Base-by-base conservation (phyloP, 92 coral and sea anemone species). In the Phymanthus crucifer region DNA sequence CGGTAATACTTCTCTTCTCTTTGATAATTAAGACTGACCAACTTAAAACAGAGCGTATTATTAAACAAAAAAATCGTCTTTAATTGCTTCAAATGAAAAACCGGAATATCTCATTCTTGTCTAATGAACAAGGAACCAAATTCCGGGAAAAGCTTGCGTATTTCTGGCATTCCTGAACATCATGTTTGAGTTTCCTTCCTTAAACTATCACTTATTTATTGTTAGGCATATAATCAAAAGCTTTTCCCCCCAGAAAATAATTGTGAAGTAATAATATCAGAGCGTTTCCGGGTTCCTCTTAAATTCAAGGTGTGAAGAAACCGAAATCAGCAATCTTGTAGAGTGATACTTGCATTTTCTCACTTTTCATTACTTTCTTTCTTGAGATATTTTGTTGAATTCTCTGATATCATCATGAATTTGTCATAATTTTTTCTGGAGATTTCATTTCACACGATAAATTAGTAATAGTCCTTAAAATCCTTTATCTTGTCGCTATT, bases 21-120 rank as follows among this genome's bases (percentile, higher is more conserved):
- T 40, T 36, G 75, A 71, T 71, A 71, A 71, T 71, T 71, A 45
- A 71, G 27, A 36, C 32, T 71, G 75, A 71, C 75, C 75, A 38
- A 71, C 32, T 31, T 71, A 71, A 36, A 71, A 40, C 31, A 71
- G 33, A 12, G 8, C 57, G 29, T 40, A 6, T 37, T 40, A 71
- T 71, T 71, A 71, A 71, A 71, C 75, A 71, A 71, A 71, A 71
- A 37, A 6, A 54, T 24, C 40, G 48, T 40, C 27, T 54, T 54
- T 71, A 71, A 71, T 71, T 71, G 56, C 32, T 40, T 71, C 17
- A 40, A 71, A 40, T 71, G 56, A 71, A 71, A 71, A 71, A 1
- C 13, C 14, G 48, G 14, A 17, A 9, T 40, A 27, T 18, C 40
- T 29, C 68, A 61, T 24, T 19, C 40, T 4, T 48, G 32, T 71